Percentiles rank a stretch among this genome's conserved stretches.
These are phyloP conservation scores for Ennomos fuscantarius DNA, from an alignment of 2,888 invertebrate species.

Conservation along the genomic window DNA sequence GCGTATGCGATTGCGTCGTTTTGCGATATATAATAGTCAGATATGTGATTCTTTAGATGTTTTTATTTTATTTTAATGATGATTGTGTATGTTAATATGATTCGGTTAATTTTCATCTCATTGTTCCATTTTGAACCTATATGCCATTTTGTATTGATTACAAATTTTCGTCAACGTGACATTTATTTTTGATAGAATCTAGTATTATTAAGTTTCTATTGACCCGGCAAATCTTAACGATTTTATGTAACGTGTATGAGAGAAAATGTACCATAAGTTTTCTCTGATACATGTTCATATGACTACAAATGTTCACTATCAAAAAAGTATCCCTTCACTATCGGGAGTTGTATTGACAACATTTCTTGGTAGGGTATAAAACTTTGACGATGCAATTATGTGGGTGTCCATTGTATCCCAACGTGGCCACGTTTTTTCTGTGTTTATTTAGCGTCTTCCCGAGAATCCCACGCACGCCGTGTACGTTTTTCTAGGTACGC, in stretches of 20 bases:
- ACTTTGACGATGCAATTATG: slow-evolving; percentile 44
- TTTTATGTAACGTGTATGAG: too few species aligned
- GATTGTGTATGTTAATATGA: too few species aligned
- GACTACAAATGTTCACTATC: not conserved
- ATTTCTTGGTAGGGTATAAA: slow-evolving; percentile 39
- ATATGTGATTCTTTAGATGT: too few species aligned
- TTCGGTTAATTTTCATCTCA: too few species aligned
- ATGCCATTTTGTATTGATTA: too few species aligned
- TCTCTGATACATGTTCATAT: slow-evolving; percentile 1
- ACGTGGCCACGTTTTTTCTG: slow-evolving; percentile 50
- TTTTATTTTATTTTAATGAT: too few species aligned
- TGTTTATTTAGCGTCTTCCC: slow-evolving; percentile 60
- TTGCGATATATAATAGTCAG: slow-evolving; percentile 13
- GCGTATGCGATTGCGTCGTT: slow-evolving; percentile 38
- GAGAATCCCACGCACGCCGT: slow-evolving; percentile 61
- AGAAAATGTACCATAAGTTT: not conserved
- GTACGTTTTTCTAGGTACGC: slow-evolving; percentile 66
- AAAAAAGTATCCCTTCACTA: slow-evolving; percentile 11
- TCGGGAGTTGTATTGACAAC: slow-evolving; percentile 5
- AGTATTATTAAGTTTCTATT: too few species aligned
- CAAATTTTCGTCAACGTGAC: too few species aligned
- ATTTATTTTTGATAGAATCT: too few species aligned
- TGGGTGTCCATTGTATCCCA: slow-evolving; percentile 55
- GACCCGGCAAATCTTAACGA: too few species aligned
- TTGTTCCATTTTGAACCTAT: too few species aligned